Conservation (phyloP, 2,113 vertebrate genomes). For the Anser cygnoides region DNA sequence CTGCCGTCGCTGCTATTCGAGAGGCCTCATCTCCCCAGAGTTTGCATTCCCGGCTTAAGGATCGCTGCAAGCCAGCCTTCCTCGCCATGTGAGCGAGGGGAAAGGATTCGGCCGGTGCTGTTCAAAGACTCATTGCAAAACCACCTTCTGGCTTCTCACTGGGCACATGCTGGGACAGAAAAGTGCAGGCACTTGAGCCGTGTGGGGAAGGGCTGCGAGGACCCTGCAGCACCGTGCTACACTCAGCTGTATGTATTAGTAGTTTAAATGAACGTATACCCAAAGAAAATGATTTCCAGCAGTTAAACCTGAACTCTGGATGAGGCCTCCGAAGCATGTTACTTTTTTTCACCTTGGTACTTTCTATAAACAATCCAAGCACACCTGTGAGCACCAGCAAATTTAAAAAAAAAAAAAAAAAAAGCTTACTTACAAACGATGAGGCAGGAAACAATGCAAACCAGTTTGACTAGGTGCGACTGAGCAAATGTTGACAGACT, state of each 20-base stretch:
- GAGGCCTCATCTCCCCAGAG: background rate
- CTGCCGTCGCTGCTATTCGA: background rate
- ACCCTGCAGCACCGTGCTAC: fast-evolving
- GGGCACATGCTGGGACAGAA: background rate
- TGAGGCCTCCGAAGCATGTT: background rate
- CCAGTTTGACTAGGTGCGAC: constrained; percentile 33
- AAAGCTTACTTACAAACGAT: background rate
- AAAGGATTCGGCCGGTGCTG: background rate
- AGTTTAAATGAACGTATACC: background rate
- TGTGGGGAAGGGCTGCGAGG: background rate
- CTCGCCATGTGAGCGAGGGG: background rate
- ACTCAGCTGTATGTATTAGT: background rate
- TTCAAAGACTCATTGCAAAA: background rate
- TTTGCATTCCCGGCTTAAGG: background rate
- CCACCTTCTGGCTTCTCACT: background rate
- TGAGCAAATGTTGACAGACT: background rate
- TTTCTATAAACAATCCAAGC: background rate
- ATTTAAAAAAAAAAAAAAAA: background rate
- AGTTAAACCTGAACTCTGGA: background rate
- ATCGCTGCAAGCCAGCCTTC: background rate
- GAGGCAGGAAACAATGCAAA: constrained; percentile 1
- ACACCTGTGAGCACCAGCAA: background rate
- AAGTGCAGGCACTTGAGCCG: fast-evolving
- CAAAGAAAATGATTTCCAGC: background rate
- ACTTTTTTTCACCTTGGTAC: background rate